phyloP scores from a whole-genome alignment of 2,888 invertebrate genomes.

The Unio delphinus region DNA sequence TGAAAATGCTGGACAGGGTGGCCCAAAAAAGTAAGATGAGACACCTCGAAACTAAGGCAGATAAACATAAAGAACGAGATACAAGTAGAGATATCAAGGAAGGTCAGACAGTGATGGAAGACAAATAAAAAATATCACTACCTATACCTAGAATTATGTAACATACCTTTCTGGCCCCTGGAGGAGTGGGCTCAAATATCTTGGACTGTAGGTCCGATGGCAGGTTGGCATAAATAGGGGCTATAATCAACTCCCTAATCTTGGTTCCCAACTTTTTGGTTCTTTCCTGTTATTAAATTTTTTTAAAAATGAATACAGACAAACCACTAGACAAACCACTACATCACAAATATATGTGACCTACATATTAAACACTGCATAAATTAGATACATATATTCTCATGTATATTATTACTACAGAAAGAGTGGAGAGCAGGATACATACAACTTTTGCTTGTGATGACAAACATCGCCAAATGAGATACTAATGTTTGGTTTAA shows the following conservation, averaged over 20 bases:
- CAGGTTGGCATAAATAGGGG: conserved; percentile 98
- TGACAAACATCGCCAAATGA: too few relatives aligned
- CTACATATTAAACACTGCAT: not conserved
- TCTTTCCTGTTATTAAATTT: conserved; percentile 81
- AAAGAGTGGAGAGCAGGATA: too few relatives aligned
- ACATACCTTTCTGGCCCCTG: conserved; percentile 88
- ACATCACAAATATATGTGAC: not conserved
- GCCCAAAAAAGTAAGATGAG: too few relatives aligned
- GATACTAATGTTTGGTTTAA: too few relatives aligned
- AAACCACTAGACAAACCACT: not conserved
- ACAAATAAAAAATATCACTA: too few relatives aligned
- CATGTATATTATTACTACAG: too few relatives aligned
- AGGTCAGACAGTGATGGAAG: too few relatives aligned
- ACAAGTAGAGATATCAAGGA: too few relatives aligned
- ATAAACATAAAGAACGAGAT: too few relatives aligned
- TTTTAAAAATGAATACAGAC: not conserved
- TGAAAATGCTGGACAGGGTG: too few relatives aligned
- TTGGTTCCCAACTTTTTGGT: conserved; percentile 93
- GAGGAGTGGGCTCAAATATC: conserved; percentile 98
- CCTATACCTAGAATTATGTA: not conserved
- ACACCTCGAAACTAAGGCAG: too few relatives aligned
- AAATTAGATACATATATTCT: not conserved
- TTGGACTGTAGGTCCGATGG: conserved; percentile 99
- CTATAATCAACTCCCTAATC: conserved; percentile 90
- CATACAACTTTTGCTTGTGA: too few relatives aligned